A percentile compares a stretch with the other conserved stretches of the same genome.
These are phyloP conservation scores for Periparus ater DNA, from an alignment of 2,797 vertebrate species.

Conservation along the genomic window DNA sequence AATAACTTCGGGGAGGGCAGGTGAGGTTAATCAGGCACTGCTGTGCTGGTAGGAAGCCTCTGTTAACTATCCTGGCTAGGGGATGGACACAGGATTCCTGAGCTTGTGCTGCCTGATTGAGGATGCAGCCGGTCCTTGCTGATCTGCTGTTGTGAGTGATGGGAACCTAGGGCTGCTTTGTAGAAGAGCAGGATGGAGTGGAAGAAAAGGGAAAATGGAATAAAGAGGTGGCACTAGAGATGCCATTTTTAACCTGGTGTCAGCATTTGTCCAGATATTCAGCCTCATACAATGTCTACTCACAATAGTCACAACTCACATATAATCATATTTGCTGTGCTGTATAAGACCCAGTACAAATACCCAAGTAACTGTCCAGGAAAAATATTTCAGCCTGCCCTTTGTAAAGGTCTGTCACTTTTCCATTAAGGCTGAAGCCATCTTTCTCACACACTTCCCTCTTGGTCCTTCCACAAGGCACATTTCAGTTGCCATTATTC, in stretches of 20 bases:
- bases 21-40: neutral
- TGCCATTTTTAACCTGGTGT: neutral
- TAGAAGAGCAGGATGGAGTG: neutral
- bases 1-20: neutral
- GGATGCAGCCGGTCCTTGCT: neutral
- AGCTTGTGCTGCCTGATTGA: neutral
- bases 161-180: neutral
- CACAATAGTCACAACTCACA: neutral
- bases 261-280: neutral
- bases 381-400: neutral
- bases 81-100: neutral
- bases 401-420: neutral
- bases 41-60: neutral
- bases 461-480: neutral
- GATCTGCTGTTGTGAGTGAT: neutral
- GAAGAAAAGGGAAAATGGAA: neutral
- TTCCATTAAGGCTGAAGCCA: neutral
- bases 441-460: neutral
- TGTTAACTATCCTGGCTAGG: neutral
- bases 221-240: neutral
- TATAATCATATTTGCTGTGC: neutral
- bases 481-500: neutral
- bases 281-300: neutral
- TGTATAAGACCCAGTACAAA: neutral
- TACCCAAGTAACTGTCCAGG: neutral